phyloP scores from a whole-genome alignment of 2,113 vertebrate species.

The Ginglymostoma cirratum region DNA sequence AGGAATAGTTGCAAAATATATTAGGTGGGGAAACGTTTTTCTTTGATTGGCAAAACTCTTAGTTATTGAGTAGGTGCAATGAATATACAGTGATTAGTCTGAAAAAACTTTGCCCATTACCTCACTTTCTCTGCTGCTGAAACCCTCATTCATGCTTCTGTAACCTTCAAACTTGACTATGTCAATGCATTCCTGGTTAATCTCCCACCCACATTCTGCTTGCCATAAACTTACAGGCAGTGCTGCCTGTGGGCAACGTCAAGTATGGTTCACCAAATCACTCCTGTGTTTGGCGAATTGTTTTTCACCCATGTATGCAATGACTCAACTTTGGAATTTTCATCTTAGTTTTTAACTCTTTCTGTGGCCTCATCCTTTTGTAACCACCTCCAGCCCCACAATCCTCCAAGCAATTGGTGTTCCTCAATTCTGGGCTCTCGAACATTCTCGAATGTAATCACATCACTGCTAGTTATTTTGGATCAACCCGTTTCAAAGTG shows the following conservation, averaged over 20 bases:
- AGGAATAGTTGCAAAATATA: neutral
- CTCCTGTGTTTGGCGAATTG: no score
- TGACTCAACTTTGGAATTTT: no score
- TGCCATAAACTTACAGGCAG: neutral
- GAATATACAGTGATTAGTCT: neutral
- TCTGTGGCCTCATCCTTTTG: no score
- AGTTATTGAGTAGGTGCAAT: neutral
- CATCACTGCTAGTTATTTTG: no score
- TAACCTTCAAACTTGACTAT: neutral
- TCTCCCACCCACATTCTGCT: neutral
- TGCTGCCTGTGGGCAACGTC: neutral
- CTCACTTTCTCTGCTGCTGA: neutral
- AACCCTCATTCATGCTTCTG: neutral
- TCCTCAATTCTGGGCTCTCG: no score
- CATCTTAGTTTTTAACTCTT: no score
- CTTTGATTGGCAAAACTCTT: neutral
- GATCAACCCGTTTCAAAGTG: no score
- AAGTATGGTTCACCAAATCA: neutral
- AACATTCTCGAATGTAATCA: no score
- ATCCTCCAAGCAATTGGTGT: no score
- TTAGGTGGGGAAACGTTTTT: neutral
- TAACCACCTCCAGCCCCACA: no score
- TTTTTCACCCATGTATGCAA: no score
- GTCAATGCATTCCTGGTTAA: neutral
- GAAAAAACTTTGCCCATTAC: neutral